Percentiles rank a stretch among this genome's conserved stretches.
Evolutionary conservation across 2,888 invertebrate genomes (phyloP).

Genomic region (Gastrophysa polygoni): DNA sequence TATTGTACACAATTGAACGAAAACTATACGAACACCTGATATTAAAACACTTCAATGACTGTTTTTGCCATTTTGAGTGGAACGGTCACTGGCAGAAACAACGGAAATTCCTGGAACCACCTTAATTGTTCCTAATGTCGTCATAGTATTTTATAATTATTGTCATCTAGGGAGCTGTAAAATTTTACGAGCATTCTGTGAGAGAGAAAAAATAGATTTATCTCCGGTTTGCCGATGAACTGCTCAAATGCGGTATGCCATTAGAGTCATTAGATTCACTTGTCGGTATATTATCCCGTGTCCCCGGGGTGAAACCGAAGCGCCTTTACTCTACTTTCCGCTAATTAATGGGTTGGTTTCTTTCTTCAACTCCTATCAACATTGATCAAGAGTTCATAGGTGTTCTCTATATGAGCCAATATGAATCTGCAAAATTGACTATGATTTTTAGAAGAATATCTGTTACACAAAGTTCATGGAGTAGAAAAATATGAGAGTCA

Average conservation of each 20-base stretch:
- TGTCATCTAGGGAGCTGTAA: conserved; percentile 39
- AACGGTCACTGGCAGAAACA: not conserved
- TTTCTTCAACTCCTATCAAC: conserved; percentile 3
- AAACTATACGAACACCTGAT: not conserved
- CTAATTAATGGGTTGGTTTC: conserved; percentile 27
- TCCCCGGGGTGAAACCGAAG: conserved; percentile 25
- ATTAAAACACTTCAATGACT: not conserved
- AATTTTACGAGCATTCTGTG: conserved; percentile 34
- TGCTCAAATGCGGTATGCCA: conserved; percentile 31
- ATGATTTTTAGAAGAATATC: too few relatives aligned
- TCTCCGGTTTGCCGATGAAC: conserved; percentile 31
- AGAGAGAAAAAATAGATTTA: conserved; percentile 37
- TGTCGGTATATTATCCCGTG: conserved; percentile 30
- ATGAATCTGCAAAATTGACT: too few relatives aligned
- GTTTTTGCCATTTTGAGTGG: not conserved
- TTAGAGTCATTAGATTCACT: conserved; percentile 35
- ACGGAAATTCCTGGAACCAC: conserved; percentile 34
- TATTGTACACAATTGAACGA: not conserved
- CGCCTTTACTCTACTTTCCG: conserved; percentile 27
- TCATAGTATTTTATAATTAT: conserved; percentile 40
- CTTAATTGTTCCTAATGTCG: conserved; percentile 36
- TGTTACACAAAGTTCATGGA: too few relatives aligned
- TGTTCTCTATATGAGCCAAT: too few relatives aligned
- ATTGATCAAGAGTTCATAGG: not conserved
- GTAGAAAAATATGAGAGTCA: too few relatives aligned